These are phyloP conservation scores for Pagetopsis macropterus DNA, from an alignment of 2,797 vertebrate species.

Conservation along the genomic window DNA sequence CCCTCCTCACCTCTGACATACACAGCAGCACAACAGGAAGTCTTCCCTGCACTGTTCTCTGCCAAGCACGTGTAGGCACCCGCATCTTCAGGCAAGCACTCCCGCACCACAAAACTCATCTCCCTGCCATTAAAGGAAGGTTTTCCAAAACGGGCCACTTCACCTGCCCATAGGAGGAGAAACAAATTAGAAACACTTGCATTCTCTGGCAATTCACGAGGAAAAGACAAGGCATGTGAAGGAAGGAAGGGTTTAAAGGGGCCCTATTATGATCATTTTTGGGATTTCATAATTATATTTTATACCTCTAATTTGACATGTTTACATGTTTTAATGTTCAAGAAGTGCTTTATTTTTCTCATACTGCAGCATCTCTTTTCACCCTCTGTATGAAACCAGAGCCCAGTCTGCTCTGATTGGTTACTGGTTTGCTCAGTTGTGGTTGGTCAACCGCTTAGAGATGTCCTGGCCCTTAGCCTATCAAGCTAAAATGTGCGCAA, in stretches of 20 bases:
- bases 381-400: no score
- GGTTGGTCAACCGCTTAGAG: no score
- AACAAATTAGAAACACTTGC: conserved; percentile 25
- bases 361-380: no score
- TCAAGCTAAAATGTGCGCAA: no score
- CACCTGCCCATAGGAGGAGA: conserved; percentile 69
- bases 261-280: no score
- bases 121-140: conserved; percentile 64
- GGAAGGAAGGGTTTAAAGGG: background rate
- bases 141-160: conserved; percentile 71
- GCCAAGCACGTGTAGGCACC: conserved; percentile 83
- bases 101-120: conserved; percentile 72
- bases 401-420: no score
- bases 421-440: no score
- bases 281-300: no score
- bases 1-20: conserved; percentile 77
- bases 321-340: no score
- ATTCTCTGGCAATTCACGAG: background rate
- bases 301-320: no score
- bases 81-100: conserved; percentile 82
- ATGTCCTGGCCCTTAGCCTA: no score
- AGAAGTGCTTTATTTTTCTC: no score
- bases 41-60: conserved; percentile 78
- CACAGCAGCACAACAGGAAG: conserved; percentile 79
- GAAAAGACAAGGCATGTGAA: background rate